Conservation (phyloP, 2,888 invertebrate species). For the Meteorus colon region DNA sequence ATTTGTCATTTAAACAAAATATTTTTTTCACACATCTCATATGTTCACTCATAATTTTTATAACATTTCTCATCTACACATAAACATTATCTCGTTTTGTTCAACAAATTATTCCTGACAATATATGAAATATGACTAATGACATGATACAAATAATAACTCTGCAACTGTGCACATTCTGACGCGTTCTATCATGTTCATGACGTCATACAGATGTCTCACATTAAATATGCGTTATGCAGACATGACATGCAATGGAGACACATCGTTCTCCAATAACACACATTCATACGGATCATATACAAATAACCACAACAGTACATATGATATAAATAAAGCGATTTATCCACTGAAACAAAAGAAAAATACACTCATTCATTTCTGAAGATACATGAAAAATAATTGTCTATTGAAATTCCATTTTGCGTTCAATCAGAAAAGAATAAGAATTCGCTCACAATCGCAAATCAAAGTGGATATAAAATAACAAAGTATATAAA, state of each 20-base stretch:
- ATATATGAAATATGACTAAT: not conserved
- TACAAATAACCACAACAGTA: not conserved
- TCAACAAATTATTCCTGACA: no score
- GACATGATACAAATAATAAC: not conserved
- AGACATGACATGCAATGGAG: constrained; percentile 7
- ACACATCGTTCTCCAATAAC: constrained; percentile 17
- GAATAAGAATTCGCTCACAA: constrained; percentile 4
- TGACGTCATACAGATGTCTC: constrained; percentile 12
- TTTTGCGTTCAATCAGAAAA: constrained; percentile 23
- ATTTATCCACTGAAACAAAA: not conserved
- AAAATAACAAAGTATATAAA: not conserved
- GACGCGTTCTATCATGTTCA: not conserved
- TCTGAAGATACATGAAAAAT: not conserved
- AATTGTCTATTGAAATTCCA: not conserved
- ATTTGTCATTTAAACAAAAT: not conserved
- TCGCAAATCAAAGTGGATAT: constrained; percentile 22
- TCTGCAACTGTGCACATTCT: not conserved
- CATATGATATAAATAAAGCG: not conserved
- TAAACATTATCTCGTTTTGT: no score
- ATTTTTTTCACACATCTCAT: not conserved
- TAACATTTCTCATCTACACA: no score
- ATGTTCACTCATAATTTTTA: no score
- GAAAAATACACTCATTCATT: not conserved
- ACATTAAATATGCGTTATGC: constrained; percentile 14
- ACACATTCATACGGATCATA: not conserved